Base-by-base conservation (phyloP, 1,140 invertebrate species). In the Conus ventricosus region DNA sequence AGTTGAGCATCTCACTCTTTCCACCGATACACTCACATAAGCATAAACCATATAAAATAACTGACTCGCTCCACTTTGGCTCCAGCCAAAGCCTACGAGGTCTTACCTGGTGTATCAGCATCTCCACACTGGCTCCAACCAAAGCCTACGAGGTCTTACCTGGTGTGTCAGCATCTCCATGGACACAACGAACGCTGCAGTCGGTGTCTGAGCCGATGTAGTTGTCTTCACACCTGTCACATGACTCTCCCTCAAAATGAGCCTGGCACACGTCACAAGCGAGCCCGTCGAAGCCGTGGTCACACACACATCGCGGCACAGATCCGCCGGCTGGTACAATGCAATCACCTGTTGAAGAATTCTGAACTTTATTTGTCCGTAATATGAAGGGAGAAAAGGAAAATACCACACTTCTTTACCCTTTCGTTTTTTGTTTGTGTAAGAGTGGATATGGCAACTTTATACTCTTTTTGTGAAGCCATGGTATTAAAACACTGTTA, bases 191-290 rank as follows among this genome's bases (percentile, higher is more conserved):
- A 53, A 91, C 90, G 80, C 89, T 89, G 88, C 93, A 93, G 55
- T 91, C 91, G 0, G 90, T 92, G 84, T 93, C 92, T 88, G 92
- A 93, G 5, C 93, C 93, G 39, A 93, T 93, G 90, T 92, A 93
- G 63, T 87, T 88, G 25, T 88, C 71, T 51, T 91, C 80, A 83
- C 93, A 93, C 25, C 86, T 54, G 67, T 93, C 92, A 90, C 93
- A 93, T 10, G 88, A 80, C 4, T 85, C 55, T 5, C 91, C 91
- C 13, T 90, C 88, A 90, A 92, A 93, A 81, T 91, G 89, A 20
- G 89, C 57, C 63, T 90, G 85, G 88, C 93, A 93, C 10, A 27
- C 75, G 76, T 91, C 90, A 89, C 93, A 93, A 15, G 91, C 91
- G 5, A 87, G 67, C 0, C 91, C 91, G 81, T 83, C 90, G 90